Evolutionary conservation across 1,140 invertebrate genomes (phyloP).

Genomic region (Atta cephalotes): DNA sequence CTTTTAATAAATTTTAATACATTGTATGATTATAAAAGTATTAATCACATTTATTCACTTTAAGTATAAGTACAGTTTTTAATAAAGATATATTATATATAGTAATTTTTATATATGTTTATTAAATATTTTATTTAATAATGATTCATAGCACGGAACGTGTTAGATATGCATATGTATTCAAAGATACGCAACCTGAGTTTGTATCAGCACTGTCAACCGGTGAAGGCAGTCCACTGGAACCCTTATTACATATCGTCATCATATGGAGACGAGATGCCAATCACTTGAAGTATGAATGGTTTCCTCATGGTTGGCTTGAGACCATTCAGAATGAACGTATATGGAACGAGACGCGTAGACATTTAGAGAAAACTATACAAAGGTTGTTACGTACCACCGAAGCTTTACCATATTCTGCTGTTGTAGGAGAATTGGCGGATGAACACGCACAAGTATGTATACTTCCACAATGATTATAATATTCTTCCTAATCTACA

Average conservation of each 20-base stretch:
- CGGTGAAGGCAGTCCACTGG: slow-evolving; percentile 87
- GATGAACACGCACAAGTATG: slow-evolving; percentile 86
- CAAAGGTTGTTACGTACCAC: slow-evolving; percentile 90
- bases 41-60: neutral
- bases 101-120: neutral
- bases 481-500: neutral
- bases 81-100: neutral
- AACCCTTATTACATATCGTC: slow-evolving; percentile 91
- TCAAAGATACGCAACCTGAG: slow-evolving; percentile 92
- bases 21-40: slow-evolving; percentile 1
- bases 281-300: slow-evolving; percentile 95
- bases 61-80: neutral
- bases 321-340: slow-evolving; percentile 84
- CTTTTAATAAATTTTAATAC: neutral
- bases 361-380: slow-evolving; percentile 91
- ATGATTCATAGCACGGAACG: slow-evolving; percentile 87
- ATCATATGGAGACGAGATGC: slow-evolving; percentile 96
- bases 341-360: slow-evolving; percentile 91
- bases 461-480: slow-evolving; percentile 45
- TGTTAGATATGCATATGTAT: slow-evolving; percentile 95
- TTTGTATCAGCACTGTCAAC: slow-evolving; percentile 92
- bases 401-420: slow-evolving; percentile 91
- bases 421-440: slow-evolving; percentile 86
- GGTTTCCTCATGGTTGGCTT: slow-evolving; percentile 87
- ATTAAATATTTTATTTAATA: slow-evolving; percentile 16